Conservation (phyloP, 2,888 invertebrate species). For the Neoascia interrupta region DNA sequence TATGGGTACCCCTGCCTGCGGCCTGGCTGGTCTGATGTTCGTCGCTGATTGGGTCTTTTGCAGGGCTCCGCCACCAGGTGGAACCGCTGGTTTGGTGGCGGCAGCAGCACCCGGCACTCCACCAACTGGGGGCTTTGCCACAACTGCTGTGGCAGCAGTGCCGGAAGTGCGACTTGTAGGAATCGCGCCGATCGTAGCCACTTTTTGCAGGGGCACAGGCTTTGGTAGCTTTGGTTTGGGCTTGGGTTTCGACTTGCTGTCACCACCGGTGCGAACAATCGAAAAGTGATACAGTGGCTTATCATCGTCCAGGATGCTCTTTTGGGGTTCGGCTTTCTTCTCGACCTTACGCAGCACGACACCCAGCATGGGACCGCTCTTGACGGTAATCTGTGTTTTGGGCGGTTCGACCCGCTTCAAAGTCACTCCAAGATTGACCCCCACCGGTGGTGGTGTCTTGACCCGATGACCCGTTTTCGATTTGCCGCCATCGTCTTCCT, state of each 20-base stretch:
- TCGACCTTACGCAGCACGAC: slow-evolving; percentile 79
- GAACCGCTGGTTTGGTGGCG: slow-evolving; percentile 39
- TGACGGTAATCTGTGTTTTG: slow-evolving; percentile 75
- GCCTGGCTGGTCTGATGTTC: slow-evolving; percentile 68
- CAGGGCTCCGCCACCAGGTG: slow-evolving; percentile 28
- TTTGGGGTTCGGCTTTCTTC: slow-evolving; percentile 76
- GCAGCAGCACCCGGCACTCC: slow-evolving; percentile 4
- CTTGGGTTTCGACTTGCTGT: slow-evolving; percentile 73
- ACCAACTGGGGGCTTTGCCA: slow-evolving; percentile 67
- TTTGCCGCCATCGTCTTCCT: slow-evolving; percentile 41
- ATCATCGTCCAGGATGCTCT: slow-evolving; percentile 79
- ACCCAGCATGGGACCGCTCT: slow-evolving; percentile 77
- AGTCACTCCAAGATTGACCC: slow-evolving; percentile 76
- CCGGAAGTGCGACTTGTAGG: slow-evolving; percentile 71
- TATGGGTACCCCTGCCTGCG: slow-evolving; percentile 77
- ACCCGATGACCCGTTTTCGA: slow-evolving; percentile 75
- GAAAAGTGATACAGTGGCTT: slow-evolving; percentile 78
- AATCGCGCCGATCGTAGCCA: slow-evolving; percentile 70
- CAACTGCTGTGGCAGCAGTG: slow-evolving; percentile 50
- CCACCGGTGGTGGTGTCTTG: slow-evolving; percentile 78
- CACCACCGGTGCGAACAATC: slow-evolving; percentile 77
- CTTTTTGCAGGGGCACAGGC: slow-evolving; percentile 73
- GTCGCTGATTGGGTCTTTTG: slow-evolving; percentile 59
- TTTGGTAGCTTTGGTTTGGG: slow-evolving; percentile 75
- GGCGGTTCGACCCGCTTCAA: slow-evolving; percentile 77